These are phyloP conservation scores for Notodonta dromedarius DNA, from an alignment of 2,888 invertebrate genomes.

Conservation along the genomic window DNA sequence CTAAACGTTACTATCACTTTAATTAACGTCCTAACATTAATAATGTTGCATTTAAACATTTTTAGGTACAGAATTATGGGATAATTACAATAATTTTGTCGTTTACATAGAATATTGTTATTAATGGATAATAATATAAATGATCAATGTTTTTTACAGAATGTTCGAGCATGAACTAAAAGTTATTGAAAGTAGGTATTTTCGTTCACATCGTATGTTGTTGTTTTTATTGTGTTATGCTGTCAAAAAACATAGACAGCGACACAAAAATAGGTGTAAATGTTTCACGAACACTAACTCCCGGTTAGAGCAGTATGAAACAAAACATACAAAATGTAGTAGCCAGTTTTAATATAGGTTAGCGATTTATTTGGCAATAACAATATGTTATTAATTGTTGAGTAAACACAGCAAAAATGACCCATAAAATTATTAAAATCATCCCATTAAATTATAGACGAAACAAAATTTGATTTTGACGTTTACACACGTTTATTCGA, in stretches of 20 bases:
- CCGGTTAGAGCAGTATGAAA: too few species aligned
- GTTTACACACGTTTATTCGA: conserved; percentile 30
- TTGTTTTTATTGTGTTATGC: too few species aligned
- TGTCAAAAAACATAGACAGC: too few species aligned
- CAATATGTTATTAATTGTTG: not conserved
- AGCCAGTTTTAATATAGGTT: not conserved
- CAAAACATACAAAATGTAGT: too few species aligned
- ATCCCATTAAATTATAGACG: conserved; percentile 15
- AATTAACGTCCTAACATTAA: conserved; percentile 45
- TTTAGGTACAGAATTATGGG: conserved; percentile 25
- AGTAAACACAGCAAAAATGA: not conserved
- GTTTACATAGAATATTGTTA: not conserved
- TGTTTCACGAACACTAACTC: too few species aligned
- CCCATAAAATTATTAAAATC: conserved; percentile 23
- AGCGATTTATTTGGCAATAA: not conserved
- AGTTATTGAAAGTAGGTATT: too few species aligned
- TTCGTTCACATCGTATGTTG: too few species aligned
- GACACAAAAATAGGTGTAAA: too few species aligned
- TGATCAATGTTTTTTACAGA: too few species aligned
- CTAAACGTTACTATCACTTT: conserved; percentile 57
- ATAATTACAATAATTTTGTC: conserved; percentile 23
- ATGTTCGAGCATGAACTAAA: too few species aligned
- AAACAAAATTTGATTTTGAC: conserved; percentile 24
- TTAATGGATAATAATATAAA: too few species aligned
- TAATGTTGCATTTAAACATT: conserved; percentile 41